Evolutionary conservation across 2,888 invertebrate species (phyloP).

Genomic region (Strigamia transsilvanica): DNA sequence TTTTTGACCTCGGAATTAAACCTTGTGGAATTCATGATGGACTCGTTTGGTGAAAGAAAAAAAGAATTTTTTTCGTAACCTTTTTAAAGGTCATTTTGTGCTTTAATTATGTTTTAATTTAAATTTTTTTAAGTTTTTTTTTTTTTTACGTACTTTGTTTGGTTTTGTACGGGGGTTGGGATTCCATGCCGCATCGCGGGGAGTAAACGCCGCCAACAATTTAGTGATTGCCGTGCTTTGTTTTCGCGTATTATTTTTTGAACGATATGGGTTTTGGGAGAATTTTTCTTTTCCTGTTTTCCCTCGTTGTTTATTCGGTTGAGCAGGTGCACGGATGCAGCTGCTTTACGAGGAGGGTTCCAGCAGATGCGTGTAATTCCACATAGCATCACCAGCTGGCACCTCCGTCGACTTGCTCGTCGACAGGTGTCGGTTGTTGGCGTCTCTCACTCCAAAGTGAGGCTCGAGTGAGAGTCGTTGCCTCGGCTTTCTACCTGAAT

Average conservation of each 20-base stretch:
- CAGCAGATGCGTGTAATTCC: neutral
- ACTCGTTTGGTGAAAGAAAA: neutral
- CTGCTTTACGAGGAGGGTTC: neutral
- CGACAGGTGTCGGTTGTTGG: slow-evolving; percentile 8
- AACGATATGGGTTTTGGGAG: neutral
- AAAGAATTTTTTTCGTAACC: too few relatives aligned
- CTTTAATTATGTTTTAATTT: too few relatives aligned
- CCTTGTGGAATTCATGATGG: neutral
- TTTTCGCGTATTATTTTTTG: neutral
- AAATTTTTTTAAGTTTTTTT: too few relatives aligned
- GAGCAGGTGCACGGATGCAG: slow-evolving; percentile 3
- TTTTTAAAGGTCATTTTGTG: too few relatives aligned
- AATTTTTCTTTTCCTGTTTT: neutral
- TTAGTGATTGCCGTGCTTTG: neutral
- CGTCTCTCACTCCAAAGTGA: neutral
- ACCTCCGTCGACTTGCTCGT: neutral
- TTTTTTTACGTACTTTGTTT: neutral
- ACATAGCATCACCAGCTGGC: neutral
- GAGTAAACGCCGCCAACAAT: neutral
- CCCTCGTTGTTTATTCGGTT: neutral
- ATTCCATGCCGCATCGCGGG: neutral
- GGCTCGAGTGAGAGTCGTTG: slow-evolving; percentile 8
- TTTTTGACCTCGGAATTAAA: neutral
- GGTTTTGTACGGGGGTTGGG: neutral
- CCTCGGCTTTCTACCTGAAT: neutral